Percentiles rank a stretch among this genome's conserved stretches.
Evolutionary conservation across 2,797 vertebrate genomes (phyloP).

Genomic region (Anabacerthia variegaticeps): DNA sequence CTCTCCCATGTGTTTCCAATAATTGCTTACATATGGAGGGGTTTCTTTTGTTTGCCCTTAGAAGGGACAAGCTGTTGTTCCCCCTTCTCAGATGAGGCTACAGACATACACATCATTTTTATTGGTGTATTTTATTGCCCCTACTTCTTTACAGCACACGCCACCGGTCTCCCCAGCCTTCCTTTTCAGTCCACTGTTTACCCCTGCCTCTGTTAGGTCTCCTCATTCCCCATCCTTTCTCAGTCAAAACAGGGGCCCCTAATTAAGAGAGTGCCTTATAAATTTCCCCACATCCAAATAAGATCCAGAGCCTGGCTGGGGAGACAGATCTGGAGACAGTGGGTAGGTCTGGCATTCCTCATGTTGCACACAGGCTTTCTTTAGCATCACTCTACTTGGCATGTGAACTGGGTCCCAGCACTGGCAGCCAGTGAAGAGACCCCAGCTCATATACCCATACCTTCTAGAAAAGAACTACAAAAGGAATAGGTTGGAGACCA

Average conservation of each 20-base stretch:
- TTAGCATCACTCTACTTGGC: not conserved
- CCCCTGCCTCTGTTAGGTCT: slow-evolving; percentile 8
- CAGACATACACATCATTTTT: slow-evolving; percentile 48
- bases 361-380: not conserved
- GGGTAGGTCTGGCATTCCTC: slow-evolving; percentile 59
- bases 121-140: slow-evolving; percentile 57
- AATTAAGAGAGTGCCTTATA: slow-evolving; percentile 63
- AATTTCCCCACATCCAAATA: slow-evolving; percentile 52
- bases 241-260: slow-evolving; percentile 29
- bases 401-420: not conserved
- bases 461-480: not conserved
- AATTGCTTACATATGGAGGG: slow-evolving; percentile 55
- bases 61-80: slow-evolving; percentile 25
- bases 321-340: slow-evolving; percentile 20
- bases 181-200: slow-evolving; percentile 1
- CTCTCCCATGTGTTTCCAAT: slow-evolving; percentile 62
- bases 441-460: not conserved
- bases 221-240: slow-evolving; percentile 12
- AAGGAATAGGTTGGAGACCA: not conserved
- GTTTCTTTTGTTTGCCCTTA: slow-evolving; percentile 37
- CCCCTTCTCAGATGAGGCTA: slow-evolving; percentile 4
- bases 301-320: slow-evolving; percentile 44
- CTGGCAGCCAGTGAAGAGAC: fast-evolving
- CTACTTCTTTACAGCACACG: slow-evolving; percentile 1
- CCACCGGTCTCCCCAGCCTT: not conserved